phyloP scores from a whole-genome alignment of 1,140 invertebrate species.

The Metopolophium dirhodum region DNA sequence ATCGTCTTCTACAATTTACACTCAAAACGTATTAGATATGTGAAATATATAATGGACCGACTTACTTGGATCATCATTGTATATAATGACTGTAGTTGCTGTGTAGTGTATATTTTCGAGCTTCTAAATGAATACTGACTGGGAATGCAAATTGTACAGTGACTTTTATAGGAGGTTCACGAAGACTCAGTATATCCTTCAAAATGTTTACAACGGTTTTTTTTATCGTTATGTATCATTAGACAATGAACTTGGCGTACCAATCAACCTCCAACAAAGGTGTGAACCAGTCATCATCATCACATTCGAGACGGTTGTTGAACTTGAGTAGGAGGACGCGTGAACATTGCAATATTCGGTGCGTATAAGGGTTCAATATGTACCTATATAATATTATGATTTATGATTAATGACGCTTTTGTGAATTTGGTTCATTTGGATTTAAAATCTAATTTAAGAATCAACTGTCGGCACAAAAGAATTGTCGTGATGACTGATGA shows the following conservation, averaged over 20 bases:
- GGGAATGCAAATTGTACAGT: neutral
- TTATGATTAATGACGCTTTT: slow-evolving; percentile 42
- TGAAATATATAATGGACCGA: neutral
- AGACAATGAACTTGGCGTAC: slow-evolving; percentile 47
- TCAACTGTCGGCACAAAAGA: neutral
- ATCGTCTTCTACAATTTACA: neutral
- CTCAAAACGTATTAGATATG: neutral
- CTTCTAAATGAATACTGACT: slow-evolving; percentile 32
- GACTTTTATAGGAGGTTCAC: slow-evolving; percentile 24
- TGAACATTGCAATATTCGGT: slow-evolving; percentile 43
- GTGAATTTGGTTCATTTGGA: neutral
- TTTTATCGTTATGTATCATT: slow-evolving; percentile 47
- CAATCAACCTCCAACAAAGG: slow-evolving; percentile 49
- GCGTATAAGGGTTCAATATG: slow-evolving; percentile 15
- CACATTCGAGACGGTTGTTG: slow-evolving; percentile 53
- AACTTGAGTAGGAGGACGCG: slow-evolving; percentile 56
- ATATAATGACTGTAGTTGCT: neutral
- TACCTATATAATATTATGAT: slow-evolving; percentile 2
- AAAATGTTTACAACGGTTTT: slow-evolving; percentile 43
- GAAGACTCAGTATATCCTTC: slow-evolving; percentile 5
- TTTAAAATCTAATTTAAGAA: slow-evolving; percentile 25
- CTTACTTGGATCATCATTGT: slow-evolving; percentile 41
- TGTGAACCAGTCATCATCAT: slow-evolving; percentile 47
- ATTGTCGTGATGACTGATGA: slow-evolving; percentile 23
- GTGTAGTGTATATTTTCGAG: neutral